Evolutionary conservation across 92 coral and sea anemone species (phyloP).

Genomic region (Actinernus sp.): DNA sequence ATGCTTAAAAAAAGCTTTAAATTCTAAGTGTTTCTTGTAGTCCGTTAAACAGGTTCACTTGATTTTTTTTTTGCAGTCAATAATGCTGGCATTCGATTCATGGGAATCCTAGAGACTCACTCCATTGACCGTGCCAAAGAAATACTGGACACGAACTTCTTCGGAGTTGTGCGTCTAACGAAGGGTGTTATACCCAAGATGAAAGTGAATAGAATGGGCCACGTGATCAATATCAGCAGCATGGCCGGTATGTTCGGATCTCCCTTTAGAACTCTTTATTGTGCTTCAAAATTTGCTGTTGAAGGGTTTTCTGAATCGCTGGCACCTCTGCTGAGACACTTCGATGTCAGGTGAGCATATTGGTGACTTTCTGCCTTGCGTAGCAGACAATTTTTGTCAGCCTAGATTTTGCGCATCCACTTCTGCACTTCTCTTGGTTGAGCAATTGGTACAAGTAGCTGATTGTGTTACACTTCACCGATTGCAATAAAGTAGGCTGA

Average conservation of each 20-base stretch:
- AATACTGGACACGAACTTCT: conserved; percentile 79
- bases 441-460: no score
- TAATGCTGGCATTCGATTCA: conserved; percentile 87
- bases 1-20: no score
- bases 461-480: no score
- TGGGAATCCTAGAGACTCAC: conserved; percentile 83
- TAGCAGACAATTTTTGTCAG: no score
- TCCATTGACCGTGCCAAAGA: conserved; percentile 49
- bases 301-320: conserved; percentile 88
- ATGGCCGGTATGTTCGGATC: conserved; percentile 74
- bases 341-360: conserved; percentile 76
- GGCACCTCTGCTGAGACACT: conserved; percentile 76
- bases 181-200: conserved; percentile 83
- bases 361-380: no score
- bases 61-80: conserved; percentile 53
- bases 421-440: no score
- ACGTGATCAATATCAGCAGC: conserved; percentile 78
- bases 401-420: no score
- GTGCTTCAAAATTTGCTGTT: conserved; percentile 89
- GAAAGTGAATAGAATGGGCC: conserved; percentile 81
- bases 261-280: conserved; percentile 80
- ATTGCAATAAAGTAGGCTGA: no score
- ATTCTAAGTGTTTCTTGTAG: no score
- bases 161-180: conserved; percentile 78
- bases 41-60: no score